phyloP scores from a whole-genome alignment of 2,797 vertebrate genomes.

The Eleutherodactylus coqui region DNA sequence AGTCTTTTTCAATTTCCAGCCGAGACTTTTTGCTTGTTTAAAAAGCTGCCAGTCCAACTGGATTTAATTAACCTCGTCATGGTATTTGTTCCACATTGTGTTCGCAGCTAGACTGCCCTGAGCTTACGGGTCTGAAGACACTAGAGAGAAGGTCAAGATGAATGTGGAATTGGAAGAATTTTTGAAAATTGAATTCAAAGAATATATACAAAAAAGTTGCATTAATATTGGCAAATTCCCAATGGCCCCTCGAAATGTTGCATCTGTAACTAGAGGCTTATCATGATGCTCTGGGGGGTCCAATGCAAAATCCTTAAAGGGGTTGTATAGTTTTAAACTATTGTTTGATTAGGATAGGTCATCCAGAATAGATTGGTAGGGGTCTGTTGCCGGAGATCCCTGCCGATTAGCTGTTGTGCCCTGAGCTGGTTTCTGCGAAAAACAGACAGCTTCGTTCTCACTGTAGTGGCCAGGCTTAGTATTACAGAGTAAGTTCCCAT shows the following conservation, averaged over 20 bases:
- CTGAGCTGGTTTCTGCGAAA: no score
- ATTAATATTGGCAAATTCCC: not conserved
- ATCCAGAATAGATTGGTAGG: no score
- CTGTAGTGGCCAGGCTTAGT: no score
- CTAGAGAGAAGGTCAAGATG: not conserved
- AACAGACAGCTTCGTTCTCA: no score
- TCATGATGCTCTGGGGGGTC: no score
- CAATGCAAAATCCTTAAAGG: no score
- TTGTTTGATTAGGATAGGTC: no score
- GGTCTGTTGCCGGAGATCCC: no score
- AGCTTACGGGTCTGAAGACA: not conserved
- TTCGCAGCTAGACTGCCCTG: slow-evolving; percentile 2
- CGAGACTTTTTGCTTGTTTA: slow-evolving; percentile 37
- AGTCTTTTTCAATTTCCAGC: slow-evolving; percentile 51
- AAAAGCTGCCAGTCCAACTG: slow-evolving; percentile 40
- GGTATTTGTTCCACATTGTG: slow-evolving; percentile 15
- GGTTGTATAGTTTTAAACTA: no score
- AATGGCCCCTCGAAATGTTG: not conserved
- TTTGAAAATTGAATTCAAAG: not conserved
- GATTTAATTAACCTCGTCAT: slow-evolving; percentile 44
- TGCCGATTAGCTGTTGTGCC: no score
- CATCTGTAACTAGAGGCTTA: no score
- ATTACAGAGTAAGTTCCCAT: no score
- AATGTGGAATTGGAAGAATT: not conserved
- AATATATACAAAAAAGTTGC: not conserved